phyloP scores from a whole-genome alignment of 2,888 invertebrate species.

The Leistus spinibarbis region DNA sequence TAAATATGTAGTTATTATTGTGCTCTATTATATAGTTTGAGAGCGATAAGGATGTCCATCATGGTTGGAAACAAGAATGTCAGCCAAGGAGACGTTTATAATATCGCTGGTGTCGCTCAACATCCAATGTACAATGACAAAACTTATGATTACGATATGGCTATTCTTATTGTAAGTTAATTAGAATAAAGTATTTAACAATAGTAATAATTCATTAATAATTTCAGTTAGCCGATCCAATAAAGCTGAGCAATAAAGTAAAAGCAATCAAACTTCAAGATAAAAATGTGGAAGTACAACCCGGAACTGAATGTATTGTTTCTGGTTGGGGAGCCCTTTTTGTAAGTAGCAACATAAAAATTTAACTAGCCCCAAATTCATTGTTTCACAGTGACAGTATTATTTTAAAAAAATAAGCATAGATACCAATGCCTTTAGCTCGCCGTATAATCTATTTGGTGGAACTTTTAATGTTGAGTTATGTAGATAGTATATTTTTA shows the following conservation, averaged over 20 bases:
- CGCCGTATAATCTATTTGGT: no score
- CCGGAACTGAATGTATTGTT: constrained; percentile 1
- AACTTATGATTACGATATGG: constrained; percentile 10
- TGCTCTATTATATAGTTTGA: background rate
- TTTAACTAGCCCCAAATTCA: background rate
- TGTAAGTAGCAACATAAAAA: background rate
- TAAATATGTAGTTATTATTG: no score
- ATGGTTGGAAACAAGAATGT: constrained; percentile 13
- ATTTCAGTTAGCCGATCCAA: background rate
- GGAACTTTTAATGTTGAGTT: no score
- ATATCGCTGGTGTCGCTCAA: background rate
- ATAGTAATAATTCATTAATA: no score
- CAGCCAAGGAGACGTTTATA: background rate
- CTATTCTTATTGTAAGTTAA: constrained; percentile 10
- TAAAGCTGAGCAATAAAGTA: background rate
- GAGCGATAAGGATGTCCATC: background rate
- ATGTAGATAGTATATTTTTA: no score
- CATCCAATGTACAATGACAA: constrained; percentile 13
- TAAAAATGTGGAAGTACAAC: background rate
- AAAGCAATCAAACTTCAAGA: background rate
- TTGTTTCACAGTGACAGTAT: background rate
- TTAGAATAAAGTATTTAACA: no score
- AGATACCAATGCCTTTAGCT: no score
- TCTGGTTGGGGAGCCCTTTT: constrained; percentile 21
- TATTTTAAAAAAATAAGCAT: no score